Base-by-base conservation (phyloP, 2,797 vertebrate genomes). In the Smutsia gigantea region DNA sequence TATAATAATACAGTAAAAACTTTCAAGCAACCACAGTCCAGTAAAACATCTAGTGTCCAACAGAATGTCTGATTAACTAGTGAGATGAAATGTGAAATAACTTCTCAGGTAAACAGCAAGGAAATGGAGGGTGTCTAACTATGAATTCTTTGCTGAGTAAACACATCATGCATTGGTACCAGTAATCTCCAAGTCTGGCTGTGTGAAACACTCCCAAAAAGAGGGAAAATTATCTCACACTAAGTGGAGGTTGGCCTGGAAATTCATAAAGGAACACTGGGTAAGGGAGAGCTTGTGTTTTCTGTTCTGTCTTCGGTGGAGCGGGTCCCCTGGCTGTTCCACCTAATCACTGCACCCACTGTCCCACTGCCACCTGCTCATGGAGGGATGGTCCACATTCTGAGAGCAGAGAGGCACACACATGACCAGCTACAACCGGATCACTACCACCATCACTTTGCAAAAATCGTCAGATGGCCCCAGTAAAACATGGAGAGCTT, bases 21-120 rank as follows among this genome's bases (percentile, higher is more conserved):
- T 93, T 84, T 96, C 93, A 88, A 87, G 92, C 46, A 84, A 77
- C 37, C 0, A n/a, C 1, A 15, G 69, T 95, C 88, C 66, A 94
- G 7, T 72, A 97, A 95, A 94, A 79, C 17, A 86, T 69, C 77
- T 39, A 17, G 6, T 46, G 49, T 63, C 29, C 5, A 18, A 74
- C 85, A 83, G 91, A 85, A 86, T 37, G 78, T 39, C 77, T 23
- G 5, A 84, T 85, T 61, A 89, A 72, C 63, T 55, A 83, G 34
- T 6, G 71, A 96, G 95, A 81, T 57, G 42, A 75, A 92, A 96
- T 78, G 75, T 6, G 0, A 89, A 92, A 90, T 3, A 75, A 87
- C 25, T 85, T 96, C 57, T 46, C 59, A 68, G 71, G 87, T 75
- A 69, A 93, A 95, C 7, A 46, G 74, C 31, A 93, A 96, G 96